phyloP scores from a whole-genome alignment of 2,113 vertebrate species.

The Ursus arctos region DNA sequence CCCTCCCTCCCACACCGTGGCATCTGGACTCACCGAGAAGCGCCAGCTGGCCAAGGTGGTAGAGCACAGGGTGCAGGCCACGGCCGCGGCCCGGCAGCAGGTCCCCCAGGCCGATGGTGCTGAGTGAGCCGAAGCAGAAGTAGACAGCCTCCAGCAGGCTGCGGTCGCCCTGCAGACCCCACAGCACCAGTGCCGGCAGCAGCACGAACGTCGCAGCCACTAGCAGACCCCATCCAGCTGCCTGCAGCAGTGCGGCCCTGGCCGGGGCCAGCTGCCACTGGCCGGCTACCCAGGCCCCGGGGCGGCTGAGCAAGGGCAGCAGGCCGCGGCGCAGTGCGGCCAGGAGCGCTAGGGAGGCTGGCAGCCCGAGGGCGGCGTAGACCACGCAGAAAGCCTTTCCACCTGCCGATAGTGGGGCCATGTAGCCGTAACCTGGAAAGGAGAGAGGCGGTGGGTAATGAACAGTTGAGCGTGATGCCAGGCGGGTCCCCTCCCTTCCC shows the following conservation, averaged over 20 bases:
- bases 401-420: constrained; percentile 84
- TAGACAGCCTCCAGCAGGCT: constrained; percentile 89
- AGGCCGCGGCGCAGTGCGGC: constrained; percentile 84
- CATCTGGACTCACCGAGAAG: constrained; percentile 87
- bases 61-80: constrained; percentile 62
- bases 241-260: constrained; percentile 80
- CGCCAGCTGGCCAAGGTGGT: constrained; percentile 83
- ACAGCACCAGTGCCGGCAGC: constrained; percentile 86
- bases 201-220: constrained; percentile 84
- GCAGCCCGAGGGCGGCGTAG: constrained; percentile 88
- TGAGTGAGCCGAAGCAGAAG: constrained; percentile 91
- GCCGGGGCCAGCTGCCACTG: constrained; percentile 81
- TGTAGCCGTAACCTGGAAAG: constrained; percentile 88
- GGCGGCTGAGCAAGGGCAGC: constrained; percentile 81
- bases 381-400: constrained; percentile 89
- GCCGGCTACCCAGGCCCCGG: constrained; percentile 69
- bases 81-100: constrained; percentile 77
- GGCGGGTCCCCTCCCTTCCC: background rate
- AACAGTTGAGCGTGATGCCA: background rate
- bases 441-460: background rate
- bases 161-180: constrained; percentile 77
- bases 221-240: constrained; percentile 61
- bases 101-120: constrained; percentile 89
- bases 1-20: background rate
- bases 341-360: constrained; percentile 86